phyloP scores from a whole-genome alignment of 2,888 invertebrate species.

The Sceliomorpha sp. region DNA sequence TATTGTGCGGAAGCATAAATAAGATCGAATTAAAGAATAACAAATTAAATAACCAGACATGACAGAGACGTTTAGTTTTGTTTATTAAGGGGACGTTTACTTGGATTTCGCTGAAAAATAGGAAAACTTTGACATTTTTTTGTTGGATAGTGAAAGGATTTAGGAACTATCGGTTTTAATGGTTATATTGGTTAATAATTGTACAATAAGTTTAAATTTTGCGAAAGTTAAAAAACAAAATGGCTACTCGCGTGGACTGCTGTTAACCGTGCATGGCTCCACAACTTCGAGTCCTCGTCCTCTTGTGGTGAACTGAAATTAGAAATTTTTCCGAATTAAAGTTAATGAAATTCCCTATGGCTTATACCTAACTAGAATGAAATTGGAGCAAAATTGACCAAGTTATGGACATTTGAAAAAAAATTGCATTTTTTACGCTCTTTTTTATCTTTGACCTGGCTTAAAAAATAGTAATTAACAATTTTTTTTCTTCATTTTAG shows the following conservation, averaged over 20 bases:
- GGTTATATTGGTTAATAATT: constrained; percentile 12
- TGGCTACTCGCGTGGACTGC: constrained; percentile 21
- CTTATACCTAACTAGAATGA: constrained; percentile 22
- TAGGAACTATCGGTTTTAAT: constrained; percentile 26
- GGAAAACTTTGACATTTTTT: constrained; percentile 13
- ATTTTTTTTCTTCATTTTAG: no score
- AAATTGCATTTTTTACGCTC: no score
- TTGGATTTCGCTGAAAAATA: no score
- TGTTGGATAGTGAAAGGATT: constrained; percentile 18
- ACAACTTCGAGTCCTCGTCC: constrained; percentile 11
- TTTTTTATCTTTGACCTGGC: constrained; percentile 19
- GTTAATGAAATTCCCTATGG: constrained; percentile 20
- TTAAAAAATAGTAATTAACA: no score
- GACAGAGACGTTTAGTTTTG: no score
- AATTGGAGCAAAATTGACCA: constrained; percentile 20
- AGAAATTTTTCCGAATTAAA: constrained; percentile 22
- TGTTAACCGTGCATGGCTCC: constrained; percentile 9
- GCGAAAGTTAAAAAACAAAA: constrained; percentile 13
- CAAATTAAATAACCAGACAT: no score
- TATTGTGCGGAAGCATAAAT: no score
- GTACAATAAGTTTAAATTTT: constrained; percentile 12
- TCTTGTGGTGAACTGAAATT: constrained; percentile 25
- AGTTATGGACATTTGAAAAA: constrained; percentile 22
- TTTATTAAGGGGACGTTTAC: no score
- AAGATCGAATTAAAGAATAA: no score